Conservation (phyloP, 2,113 vertebrate species). For the Gymnarchus niloticus region DNA sequence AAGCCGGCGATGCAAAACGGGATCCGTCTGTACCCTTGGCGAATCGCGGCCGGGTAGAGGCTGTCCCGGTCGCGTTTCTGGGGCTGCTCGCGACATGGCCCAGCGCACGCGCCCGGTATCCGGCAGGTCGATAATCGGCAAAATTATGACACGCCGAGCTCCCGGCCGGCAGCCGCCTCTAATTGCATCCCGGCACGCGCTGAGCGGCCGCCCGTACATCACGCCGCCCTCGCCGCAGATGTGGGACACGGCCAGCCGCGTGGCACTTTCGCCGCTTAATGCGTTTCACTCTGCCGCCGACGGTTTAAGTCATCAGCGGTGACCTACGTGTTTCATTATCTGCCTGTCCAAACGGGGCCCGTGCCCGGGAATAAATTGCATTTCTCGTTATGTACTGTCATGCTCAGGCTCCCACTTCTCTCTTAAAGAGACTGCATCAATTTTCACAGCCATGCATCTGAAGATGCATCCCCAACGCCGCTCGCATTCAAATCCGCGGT, state of each 20-base stretch:
- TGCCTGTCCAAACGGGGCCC: conserved; percentile 86
- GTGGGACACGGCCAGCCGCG: conserved; percentile 74
- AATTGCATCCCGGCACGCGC: conserved; percentile 60
- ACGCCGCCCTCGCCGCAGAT: conserved; percentile 67
- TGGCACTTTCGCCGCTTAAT: conserved; percentile 93
- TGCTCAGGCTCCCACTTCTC: conserved; percentile 47
- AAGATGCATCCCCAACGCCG: conserved; percentile 38
- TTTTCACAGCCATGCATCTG: conserved; percentile 51
- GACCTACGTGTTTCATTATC: conserved; percentile 99
- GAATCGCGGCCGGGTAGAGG: not conserved
- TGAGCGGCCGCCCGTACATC: conserved; percentile 51
- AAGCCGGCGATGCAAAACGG: not conserved
- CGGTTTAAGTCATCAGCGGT: conserved; percentile 95
- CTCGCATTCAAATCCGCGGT: conserved; percentile 40
- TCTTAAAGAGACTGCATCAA: conserved; percentile 58
- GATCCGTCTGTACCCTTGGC: not conserved
- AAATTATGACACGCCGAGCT: conserved; percentile 61
- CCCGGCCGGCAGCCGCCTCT: conserved; percentile 48
- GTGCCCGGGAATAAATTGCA: conserved; percentile 98
- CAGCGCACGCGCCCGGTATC: conserved; percentile 37
- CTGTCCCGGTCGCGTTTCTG: not conserved
- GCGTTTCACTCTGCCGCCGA: conserved; percentile 86
- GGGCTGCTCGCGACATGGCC: not conserved
- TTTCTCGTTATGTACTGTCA: conserved; percentile 88
- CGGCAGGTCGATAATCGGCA: conserved; percentile 61